These are phyloP conservation scores for Morelia viridis DNA, from an alignment of 2,797 vertebrate genomes.

Conservation along the genomic window DNA sequence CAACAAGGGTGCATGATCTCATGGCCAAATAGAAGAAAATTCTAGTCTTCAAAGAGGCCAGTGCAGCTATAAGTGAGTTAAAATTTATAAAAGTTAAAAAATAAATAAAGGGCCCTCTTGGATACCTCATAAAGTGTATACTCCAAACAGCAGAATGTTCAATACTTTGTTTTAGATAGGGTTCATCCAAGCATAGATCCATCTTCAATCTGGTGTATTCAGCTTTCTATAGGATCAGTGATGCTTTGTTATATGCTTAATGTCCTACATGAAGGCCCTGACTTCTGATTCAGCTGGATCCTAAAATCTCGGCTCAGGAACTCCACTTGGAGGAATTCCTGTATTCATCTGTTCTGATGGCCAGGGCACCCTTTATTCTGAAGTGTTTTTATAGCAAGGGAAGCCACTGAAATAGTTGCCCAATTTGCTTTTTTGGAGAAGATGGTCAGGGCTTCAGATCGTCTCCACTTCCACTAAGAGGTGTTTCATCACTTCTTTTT, in stretches of 20 bases:
- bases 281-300: no score
- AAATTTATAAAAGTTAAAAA: not conserved
- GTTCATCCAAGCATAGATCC: no score
- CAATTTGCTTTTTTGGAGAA: not conserved
- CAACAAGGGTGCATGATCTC: not conserved
- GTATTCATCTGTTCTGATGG: no score
- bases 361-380: no score
- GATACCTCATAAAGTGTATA: not conserved
- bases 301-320: no score
- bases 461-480: not conserved
- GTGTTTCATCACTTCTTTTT: not conserved
- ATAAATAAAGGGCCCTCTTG: not conserved
- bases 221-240: no score
- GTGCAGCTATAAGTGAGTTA: not conserved
- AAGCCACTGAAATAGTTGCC: not conserved
- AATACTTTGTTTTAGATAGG: not conserved
- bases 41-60: not conserved
- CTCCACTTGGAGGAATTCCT: no score
- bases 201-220: no score
- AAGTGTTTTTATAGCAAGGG: no score
- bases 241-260: no score
- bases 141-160: not conserved
- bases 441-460: not conserved
- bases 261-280: no score
- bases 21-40: not conserved